Percentiles rank a stretch among this genome's conserved stretches.
Conservation (phyloP, 1,140 invertebrate species). For the Danaus melanippus region DNA sequence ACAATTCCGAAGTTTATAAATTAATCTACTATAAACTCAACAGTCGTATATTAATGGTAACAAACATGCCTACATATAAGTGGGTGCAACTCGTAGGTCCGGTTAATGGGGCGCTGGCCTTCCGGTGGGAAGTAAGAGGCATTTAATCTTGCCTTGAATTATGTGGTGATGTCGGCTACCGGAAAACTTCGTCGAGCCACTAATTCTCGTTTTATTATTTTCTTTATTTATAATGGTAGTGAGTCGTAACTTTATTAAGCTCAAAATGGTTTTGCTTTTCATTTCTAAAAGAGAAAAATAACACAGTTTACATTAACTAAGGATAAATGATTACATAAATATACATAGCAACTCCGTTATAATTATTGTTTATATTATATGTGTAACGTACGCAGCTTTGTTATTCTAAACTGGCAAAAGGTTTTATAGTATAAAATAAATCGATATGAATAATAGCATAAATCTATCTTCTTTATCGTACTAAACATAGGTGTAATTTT, state of each 20-base stretch:
- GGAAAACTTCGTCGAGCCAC: slow-evolving; percentile 37
- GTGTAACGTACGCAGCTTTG: slow-evolving; percentile 1
- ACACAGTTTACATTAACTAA: no score
- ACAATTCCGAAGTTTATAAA: no score
- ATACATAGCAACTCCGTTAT: no score
- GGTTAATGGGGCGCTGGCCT: slow-evolving; percentile 54
- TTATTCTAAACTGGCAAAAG: no score
- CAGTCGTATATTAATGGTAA: no score
- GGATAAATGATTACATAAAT: no score
- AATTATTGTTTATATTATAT: background rate
- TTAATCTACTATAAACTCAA: no score
- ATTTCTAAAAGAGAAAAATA: no score
- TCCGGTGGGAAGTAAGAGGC: slow-evolving; percentile 58
- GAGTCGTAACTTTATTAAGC: slow-evolving; percentile 1
- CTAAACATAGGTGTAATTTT: slow-evolving; percentile 6
- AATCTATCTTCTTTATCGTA: no score
- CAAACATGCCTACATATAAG: slow-evolving; percentile 8
- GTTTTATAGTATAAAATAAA: no score
- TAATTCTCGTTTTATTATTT: slow-evolving; percentile 38
- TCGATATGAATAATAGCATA: no score
- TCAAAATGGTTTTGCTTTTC: no score
- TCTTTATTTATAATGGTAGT: slow-evolving; percentile 13
- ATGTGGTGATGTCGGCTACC: slow-evolving; percentile 62
- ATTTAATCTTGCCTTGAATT: slow-evolving; percentile 67
- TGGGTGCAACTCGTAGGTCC: slow-evolving; percentile 25